Percentiles rank a stretch among this genome's conserved stretches.
These are phyloP conservation scores for Indicator indicator DNA, from an alignment of 2,113 vertebrate species.

Conservation along the genomic window DNA sequence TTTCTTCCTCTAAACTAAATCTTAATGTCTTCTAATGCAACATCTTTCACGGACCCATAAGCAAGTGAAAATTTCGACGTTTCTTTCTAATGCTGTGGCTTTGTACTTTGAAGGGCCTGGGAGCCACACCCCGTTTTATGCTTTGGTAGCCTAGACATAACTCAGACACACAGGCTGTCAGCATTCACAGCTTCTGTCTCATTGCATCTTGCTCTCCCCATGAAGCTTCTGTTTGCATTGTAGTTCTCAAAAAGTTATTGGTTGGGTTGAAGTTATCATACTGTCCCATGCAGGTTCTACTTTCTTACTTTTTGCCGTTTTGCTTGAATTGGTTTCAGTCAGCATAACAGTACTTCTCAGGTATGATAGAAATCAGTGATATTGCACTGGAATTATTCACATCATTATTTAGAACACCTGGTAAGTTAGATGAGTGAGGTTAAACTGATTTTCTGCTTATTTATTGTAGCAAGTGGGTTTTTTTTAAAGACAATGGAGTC, in stretches of 20 bases:
- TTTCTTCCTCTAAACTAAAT: neutral
- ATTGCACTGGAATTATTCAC: neutral
- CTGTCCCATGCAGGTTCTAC: neutral
- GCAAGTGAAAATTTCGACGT: neutral
- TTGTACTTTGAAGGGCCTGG: neutral
- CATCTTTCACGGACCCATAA: neutral
- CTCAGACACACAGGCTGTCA: neutral
- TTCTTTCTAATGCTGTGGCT: neutral
- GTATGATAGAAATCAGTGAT: neutral
- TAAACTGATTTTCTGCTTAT: neutral
- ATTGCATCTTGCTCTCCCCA: neutral
- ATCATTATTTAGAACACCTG: neutral
- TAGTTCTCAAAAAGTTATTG: neutral
- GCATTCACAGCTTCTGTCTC: neutral
- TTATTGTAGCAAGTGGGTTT: neutral
- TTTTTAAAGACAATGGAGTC: neutral
- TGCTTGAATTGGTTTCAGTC: neutral
- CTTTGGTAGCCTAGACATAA: neutral
- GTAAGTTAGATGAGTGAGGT: neutral
- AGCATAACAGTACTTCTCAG: neutral
- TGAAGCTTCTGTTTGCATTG: neutral
- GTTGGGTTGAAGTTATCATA: neutral
- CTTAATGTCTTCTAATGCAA: neutral
- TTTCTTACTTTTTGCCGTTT: neutral
- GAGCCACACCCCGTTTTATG: neutral